These are phyloP conservation scores for Arbacia lixula DNA, from an alignment of 53 echinoderm and acorn worm species.

Conservation along the genomic window DNA sequence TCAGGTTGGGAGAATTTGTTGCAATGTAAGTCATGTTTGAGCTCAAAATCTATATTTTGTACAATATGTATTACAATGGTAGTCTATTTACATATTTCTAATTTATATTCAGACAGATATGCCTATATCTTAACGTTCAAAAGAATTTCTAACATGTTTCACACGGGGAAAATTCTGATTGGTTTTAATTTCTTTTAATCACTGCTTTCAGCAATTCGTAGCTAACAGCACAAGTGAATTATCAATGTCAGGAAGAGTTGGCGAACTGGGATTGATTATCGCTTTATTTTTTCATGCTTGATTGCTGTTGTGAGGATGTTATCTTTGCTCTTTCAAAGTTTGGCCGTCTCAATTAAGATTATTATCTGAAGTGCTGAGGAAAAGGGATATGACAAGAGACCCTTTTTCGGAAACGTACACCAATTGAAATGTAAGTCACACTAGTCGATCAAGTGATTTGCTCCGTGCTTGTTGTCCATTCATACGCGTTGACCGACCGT, in stretches of 20 bases:
- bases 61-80: neutral
- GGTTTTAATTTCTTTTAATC: no score
- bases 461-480: no score
- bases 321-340: neutral
- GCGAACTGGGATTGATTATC: conserved; percentile 55
- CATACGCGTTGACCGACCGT: conserved; percentile 28
- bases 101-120: no score
- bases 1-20: conserved; percentile 21
- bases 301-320: conserved; percentile 47
- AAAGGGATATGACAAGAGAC: neutral
- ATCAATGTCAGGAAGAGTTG: conserved; percentile 52
- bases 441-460: no score
- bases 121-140: no score
- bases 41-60: neutral
- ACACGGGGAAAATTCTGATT: no score
- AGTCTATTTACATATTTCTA: no score
- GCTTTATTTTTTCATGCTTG: conserved; percentile 48
- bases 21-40: neutral
- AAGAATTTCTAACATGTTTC: no score
- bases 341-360: neutral
- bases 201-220: no score
- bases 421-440: no score
- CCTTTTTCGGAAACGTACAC: neutral
- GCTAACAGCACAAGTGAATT: neutral
- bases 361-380: neutral